Base-by-base conservation (phyloP, 2,888 invertebrate species). In the Chymomyza caudatula region DNA sequence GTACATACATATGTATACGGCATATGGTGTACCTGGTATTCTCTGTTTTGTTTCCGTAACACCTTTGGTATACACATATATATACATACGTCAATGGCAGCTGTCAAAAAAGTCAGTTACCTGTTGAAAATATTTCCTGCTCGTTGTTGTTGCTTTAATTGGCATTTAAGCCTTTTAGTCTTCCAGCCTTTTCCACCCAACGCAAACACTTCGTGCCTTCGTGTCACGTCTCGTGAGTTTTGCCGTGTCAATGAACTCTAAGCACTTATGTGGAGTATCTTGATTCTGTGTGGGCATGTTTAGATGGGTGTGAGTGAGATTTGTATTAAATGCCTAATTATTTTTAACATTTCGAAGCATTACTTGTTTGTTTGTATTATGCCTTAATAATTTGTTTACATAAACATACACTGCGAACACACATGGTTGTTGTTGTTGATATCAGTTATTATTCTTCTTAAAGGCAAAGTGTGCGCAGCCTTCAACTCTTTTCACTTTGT, bases 341-440 rank as follows among this genome's bases (percentile, higher is more conserved):
- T 85, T 83, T 85, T 85, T 74, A 78, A 74, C 76, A 67, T 54
- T 60, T 23, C 65, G 62, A 66, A 55, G 52, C 64, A 65, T 61
- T 66, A 61, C 73, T 64, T 75, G 70, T 76, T 64, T 75, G 70
- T 76, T 65, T 73, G 68, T 73, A 65, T 73, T 73, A 71, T 74
- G 77, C 74, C 79, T 82, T 76, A 73, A 83, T 76, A 81, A 78
- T 78, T 78, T 82, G 82, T 85, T 82, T 82, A 85, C 76, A 78
- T 65, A 73, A 74, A 75, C 64, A 70, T 67, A 75, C 62, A 60
- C 74, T 64, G 60, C 63, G 11, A 61, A 62, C 57, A 57, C 15
- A 37, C 15, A 23, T 13, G 5, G 49, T 42, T 55, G 23, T 23
- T 54, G 47, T 57, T 57, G 22, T 43, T 20, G 15, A 43, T 13